Evolutionary conservation across 1,140 invertebrate species (phyloP), one percentile per base, ranked within the genome.

Genomic region (Popillia japonica): DNA sequence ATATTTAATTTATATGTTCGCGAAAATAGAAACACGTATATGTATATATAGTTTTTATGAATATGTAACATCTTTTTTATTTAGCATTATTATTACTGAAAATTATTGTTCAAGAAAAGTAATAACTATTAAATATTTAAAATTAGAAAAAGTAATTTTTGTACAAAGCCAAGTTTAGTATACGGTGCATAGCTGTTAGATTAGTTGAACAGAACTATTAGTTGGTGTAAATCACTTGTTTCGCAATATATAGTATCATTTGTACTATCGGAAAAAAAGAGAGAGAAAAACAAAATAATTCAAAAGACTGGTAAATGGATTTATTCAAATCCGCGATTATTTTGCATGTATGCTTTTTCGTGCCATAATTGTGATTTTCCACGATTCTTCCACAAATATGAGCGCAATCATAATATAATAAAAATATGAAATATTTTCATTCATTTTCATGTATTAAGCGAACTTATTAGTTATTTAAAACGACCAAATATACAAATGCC

Each of bases 161-260:
- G 81, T 83, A 83, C 82, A 83, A 82, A 83, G 80, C 78, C 79
- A 81, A 79, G 78, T 81, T 83, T 82, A 82, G 83, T 83, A 83
- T 83, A 83, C 83, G 83, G 81, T 78, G 48, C 64, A 42, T 78
- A 77, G 40, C 40, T 77, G 76, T 77, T 78, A 78, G 77, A 11
- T 48, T 48, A 55, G 41, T 44, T 68, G n/a, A 77, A 72, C 61
- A 78, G 40, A 77, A 77, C 7, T 22, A 77, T 61, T 78, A 48
- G 77, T 83, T 81, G 80, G 79, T 81, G 81, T 82, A 82, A 79
- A 82, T 78, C 81, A 79, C 59, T 17, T 78, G 80, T 78, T 72
- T 78, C 75, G 80, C 79, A 78, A 82, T 78, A 61, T 77, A 23
- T 79, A 78, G 77, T 79, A 74, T 79, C 61, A 78, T 82, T 79